Percentiles rank a stretch among this genome's conserved stretches.
Conservation (phyloP, 2,888 invertebrate species). For the Dasysyrphus tricinctus region DNA sequence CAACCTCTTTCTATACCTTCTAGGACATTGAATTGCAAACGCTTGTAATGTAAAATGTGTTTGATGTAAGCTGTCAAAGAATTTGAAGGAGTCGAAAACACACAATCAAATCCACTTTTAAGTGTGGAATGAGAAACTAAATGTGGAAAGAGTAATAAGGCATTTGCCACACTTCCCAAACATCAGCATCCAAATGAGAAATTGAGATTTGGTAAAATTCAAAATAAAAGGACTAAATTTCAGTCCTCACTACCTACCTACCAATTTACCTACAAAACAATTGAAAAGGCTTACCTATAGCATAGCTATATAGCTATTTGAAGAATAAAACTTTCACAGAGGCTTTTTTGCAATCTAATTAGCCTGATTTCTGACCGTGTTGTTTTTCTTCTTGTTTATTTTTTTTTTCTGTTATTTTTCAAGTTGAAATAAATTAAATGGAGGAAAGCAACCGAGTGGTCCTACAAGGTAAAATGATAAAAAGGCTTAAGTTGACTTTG, state of each 20-base stretch:
- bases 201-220: constrained; percentile 44
- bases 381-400: constrained; percentile 38
- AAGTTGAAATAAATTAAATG: constrained; percentile 47
- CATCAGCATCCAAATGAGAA: constrained; percentile 23
- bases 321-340: constrained; percentile 59
- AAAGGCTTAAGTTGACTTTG: constrained; percentile 35
- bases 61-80: constrained; percentile 68
- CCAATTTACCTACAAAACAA: no score
- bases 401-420: constrained; percentile 14
- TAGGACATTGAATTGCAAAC: constrained; percentile 59
- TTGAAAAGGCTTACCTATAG: no score
- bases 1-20: background rate
- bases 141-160: constrained; percentile 36
- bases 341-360: constrained; percentile 54
- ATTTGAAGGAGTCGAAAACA: constrained; percentile 45
- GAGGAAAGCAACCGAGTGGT: constrained; percentile 37
- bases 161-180: constrained; percentile 31
- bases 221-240: constrained; percentile 25
- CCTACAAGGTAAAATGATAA: constrained; percentile 26
- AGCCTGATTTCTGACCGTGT: constrained; percentile 65
- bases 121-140: constrained; percentile 9
- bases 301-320: no score
- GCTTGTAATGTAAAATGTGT: constrained; percentile 46
- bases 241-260: background rate
- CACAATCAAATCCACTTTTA: constrained; percentile 14